Base-by-base conservation (phyloP, 2,113 vertebrate genomes). In the Lontra canadensis region DNA sequence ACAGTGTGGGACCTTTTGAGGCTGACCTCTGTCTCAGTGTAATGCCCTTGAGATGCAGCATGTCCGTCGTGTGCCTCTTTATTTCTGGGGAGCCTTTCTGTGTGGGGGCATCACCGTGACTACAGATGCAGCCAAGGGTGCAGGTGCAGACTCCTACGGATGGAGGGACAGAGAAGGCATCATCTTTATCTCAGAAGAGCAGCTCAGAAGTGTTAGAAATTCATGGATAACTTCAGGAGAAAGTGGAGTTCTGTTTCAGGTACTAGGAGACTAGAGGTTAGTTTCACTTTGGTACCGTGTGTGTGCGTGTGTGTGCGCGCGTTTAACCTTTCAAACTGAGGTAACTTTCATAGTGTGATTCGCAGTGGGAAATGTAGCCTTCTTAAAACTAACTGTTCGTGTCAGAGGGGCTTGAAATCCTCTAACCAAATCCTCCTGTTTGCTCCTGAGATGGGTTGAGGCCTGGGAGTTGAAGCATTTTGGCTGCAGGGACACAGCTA, bases 111-210 rank as follows among this genome's bases (percentile, higher is more conserved):
- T n/a, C 74, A 14, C 61, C 4, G 6, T 25, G 4, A 61, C 1
- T 11, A 1, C 57, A 21, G 6, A 4, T 6, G 9, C 0, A 12
- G 71, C 26, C 31, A 59, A 5, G 31, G 11, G 14, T 2, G 6
- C 6, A 4, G 6, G 3, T 1, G 4, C 4, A 0, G 59, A 61
- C 10, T 26, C 59, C 59, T 26, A 26, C 1, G 9, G 10, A 61
- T 0, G 59, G 59, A 26, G 4, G 4, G 59, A 12, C 14, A 5
- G 69, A 84, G 47, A 57, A 18, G 5, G 25, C 7, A 1, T 69
- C 8, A 0, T 25, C 36, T 71, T 39, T 47, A 44, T 17, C 84
- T 55, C 2, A 3, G 1, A 61, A 78, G 9, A 20, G 10, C 47
- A 78, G 18, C 5, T 81, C 63, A 44, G 79, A 13, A 74, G 34